These are phyloP conservation scores for Chymomyza procnemis DNA, from an alignment of 2,888 invertebrate genomes.

Conservation along the genomic window DNA sequence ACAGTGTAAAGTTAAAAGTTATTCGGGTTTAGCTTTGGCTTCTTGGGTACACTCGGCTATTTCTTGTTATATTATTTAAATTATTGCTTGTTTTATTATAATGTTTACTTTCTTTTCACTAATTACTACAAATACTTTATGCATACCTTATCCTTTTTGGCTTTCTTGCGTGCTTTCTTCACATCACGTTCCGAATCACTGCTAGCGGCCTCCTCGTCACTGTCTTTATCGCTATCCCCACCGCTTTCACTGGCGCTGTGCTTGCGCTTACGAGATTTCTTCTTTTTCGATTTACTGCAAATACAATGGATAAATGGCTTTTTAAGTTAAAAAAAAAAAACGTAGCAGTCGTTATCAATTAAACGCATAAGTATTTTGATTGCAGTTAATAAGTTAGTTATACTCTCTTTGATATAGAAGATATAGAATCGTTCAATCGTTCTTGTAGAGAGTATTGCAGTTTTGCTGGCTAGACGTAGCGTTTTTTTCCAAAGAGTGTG, in stretches of 20 bases:
- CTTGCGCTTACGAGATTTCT: conserved; percentile 81
- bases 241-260: conserved; percentile 79
- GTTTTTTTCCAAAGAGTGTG: background rate
- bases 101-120: background rate
- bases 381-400: conserved; percentile 14
- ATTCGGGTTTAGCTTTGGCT: background rate
- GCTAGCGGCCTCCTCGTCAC: conserved; percentile 69
- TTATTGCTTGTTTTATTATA: background rate
- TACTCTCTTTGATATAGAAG: conserved; percentile 7
- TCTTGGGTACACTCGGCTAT: background rate
- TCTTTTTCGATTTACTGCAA: conserved; percentile 80
- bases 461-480: background rate
- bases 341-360: conserved; percentile 15
- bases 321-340: background rate
- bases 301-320: conserved; percentile 38
- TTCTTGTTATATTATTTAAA: conserved; percentile 3
- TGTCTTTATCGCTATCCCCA: conserved; percentile 76
- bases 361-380: background rate
- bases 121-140: background rate
- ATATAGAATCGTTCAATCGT: background rate
- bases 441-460: conserved; percentile 28
- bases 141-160: conserved; percentile 77
- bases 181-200: conserved; percentile 77
- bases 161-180: conserved; percentile 75
- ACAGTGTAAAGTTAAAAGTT: conserved; percentile 13